Base-by-base conservation (phyloP, 2,888 invertebrate genomes). In the Geophilus truncorum region DNA sequence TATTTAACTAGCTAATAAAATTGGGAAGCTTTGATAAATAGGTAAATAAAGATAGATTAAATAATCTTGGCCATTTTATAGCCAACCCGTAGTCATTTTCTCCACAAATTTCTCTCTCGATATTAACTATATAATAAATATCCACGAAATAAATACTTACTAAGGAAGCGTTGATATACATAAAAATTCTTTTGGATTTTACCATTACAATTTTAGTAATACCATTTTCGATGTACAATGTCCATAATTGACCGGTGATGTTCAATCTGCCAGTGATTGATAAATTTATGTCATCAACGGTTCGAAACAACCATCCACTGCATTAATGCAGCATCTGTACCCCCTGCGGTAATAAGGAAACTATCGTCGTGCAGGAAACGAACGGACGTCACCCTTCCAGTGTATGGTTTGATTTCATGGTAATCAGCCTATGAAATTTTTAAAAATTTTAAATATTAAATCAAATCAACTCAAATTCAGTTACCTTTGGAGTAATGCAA, bases 311-410 rank as follows among this genome's bases (percentile, higher is more conserved):
- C 88, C 87, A 94, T 94, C 95, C 96, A 96, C 83, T 96, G 91
- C 93, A 96, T 94, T 51, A 96, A 90, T 7, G 94, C 93, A 30
- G 95, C 95, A 86, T 96, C 96, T 83, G 92, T 91, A 36, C 96
- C 96, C 2, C 96, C 96, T 10, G 94, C 92, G 21, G 93, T 93
- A 80, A 95, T 92, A 82, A 96, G 89, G 85, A 93, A 93, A 80
- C 93, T 91, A 87, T 96, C 95, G 85, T 95, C 95, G 88, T 92
- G 94, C 21, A 95, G 89, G 88, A 96, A 96, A 70, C 94, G 90
- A 0, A 93, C 92, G 82, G 92, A 91, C 45, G 93, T 93, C 78
- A 96, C 90, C 84, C 92, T 90, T 34, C 93, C 93, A 45, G 94
- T 94, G 89, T 96, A 96, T 0, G 93, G 92, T 87, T 96, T 96